phyloP scores from a whole-genome alignment of 2,888 invertebrate genomes.

The Cephus pulcher region DNA sequence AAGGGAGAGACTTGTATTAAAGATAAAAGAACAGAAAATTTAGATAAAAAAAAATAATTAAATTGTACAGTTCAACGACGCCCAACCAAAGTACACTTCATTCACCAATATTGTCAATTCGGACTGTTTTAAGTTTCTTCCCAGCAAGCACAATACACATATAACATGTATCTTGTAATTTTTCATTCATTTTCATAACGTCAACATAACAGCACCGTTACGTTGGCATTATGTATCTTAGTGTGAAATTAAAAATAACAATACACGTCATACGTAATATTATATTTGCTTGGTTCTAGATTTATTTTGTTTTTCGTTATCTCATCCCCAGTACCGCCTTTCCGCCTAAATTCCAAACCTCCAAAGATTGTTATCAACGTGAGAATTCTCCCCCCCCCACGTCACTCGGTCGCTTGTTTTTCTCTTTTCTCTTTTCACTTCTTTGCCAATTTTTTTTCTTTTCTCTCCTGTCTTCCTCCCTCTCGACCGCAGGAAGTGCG shows the following conservation, averaged over 20 bases:
- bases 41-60: background rate
- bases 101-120: constrained; percentile 55
- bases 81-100: constrained; percentile 42
- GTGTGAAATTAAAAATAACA: no score
- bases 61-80: constrained; percentile 22
- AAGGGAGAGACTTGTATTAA: background rate
- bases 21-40: background rate
- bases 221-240: no score
- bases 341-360: no score
- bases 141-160: constrained; percentile 1
- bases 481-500: background rate
- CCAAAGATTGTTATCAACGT: no score
- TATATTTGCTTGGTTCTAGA: no score
- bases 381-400: no score
- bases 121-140: constrained; percentile 33
- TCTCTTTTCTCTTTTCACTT: background rate
- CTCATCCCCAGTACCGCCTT: no score
- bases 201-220: no score
- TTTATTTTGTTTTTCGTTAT: background rate
- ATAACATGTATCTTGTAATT: constrained; percentile 20
- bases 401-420: no score
- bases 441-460: background rate
- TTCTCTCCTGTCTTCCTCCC: background rate
- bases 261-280: no score
- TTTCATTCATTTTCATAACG: no score